A percentile compares a stretch with the other conserved stretches of the same genome.
Evolutionary conservation across 2,113 vertebrate genomes (phyloP).

Genomic region (Willisornis vidua): DNA sequence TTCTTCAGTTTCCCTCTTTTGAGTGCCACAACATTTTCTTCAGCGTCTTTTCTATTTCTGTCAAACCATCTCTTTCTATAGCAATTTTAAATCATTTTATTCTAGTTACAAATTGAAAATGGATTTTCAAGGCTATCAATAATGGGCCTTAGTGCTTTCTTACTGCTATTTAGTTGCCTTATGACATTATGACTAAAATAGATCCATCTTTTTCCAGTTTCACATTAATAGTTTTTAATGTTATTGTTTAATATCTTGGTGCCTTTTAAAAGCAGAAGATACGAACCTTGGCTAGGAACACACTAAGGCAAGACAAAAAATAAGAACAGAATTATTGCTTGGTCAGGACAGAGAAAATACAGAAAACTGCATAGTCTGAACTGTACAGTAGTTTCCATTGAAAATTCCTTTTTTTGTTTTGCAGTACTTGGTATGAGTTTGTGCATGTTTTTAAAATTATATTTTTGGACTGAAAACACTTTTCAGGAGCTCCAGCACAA

Average conservation of each 20-base stretch:
- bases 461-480: neutral
- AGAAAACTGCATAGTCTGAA: neutral
- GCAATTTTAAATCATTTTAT: constrained; percentile 5
- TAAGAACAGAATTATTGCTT: neutral
- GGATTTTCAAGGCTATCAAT: neutral
- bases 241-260: neutral
- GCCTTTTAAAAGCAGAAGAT: neutral
- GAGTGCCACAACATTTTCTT: neutral
- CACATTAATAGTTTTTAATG: neutral
- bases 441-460: neutral
- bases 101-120: neutral
- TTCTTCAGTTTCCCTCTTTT: neutral
- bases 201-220: neutral
- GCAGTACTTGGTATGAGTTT: neutral
- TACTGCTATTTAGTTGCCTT: constrained; percentile 14
- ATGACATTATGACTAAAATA: neutral
- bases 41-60: neutral
- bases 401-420: neutral
- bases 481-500: neutral
- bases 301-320: neutral
- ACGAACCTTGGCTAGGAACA: neutral
- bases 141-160: neutral
- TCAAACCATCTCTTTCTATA: neutral
- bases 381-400: neutral
- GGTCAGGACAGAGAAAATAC: neutral